A percentile compares a stretch with the other conserved stretches of the same genome.
Evolutionary conservation across 2,113 vertebrate species (phyloP).

Genomic region (Arizona elegans): DNA sequence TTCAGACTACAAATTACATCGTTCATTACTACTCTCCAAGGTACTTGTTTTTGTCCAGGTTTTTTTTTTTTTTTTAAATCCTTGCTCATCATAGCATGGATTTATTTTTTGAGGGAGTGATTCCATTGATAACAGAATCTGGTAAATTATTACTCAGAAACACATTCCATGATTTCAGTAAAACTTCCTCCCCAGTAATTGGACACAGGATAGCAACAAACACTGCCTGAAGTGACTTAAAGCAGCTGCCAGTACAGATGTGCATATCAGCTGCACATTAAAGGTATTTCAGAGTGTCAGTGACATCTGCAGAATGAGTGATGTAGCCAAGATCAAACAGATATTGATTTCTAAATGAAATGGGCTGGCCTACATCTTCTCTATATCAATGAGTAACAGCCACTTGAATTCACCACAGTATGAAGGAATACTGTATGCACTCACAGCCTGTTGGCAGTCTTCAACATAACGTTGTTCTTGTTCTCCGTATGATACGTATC

Average conservation of each 20-base stretch:
- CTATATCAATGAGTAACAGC: background rate
- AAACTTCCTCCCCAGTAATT: background rate
- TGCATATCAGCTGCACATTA: background rate
- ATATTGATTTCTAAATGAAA: background rate
- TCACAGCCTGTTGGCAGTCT: conserved; percentile 42
- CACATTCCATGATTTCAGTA: background rate
- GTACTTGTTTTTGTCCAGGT: background rate
- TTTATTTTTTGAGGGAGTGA: background rate
- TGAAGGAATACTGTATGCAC: conserved; percentile 40
- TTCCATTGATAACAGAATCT: background rate
- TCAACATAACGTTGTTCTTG: conserved; percentile 16
- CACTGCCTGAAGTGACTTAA: background rate
- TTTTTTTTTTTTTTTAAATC: background rate
- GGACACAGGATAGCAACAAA: background rate
- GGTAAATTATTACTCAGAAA: background rate
- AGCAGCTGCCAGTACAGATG: background rate
- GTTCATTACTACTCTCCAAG: background rate
- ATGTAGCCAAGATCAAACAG: background rate
- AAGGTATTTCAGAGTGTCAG: background rate
- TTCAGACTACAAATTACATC: background rate
- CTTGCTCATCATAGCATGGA: background rate
- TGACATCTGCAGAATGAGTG: background rate
- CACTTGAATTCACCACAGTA: conserved; percentile 21
- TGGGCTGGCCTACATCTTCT: background rate
- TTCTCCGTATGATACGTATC: conserved; percentile 45